Evolutionary conservation across 2,797 vertebrate species (phyloP).

Genomic region (Thunnus albacares): DNA sequence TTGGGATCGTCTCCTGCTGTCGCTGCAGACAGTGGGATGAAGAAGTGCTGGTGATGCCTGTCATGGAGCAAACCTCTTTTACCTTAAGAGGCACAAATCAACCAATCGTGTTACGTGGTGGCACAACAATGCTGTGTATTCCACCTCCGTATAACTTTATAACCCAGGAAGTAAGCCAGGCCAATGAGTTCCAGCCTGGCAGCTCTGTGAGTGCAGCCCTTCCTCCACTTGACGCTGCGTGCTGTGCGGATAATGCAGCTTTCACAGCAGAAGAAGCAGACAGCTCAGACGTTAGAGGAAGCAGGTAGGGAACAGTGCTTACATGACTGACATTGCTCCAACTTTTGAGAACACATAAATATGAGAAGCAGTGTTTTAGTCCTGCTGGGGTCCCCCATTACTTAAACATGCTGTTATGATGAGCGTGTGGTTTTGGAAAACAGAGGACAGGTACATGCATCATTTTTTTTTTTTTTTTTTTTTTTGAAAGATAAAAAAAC

Average conservation of each 20-base stretch:
- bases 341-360: not conserved
- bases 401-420: slow-evolving; percentile 13
- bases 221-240: slow-evolving; percentile 81
- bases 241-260: slow-evolving; percentile 75
- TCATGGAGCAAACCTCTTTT: slow-evolving; percentile 75
- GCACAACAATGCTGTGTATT: slow-evolving; percentile 85
- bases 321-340: not conserved
- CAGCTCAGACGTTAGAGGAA: slow-evolving; percentile 41
- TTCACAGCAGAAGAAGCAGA: slow-evolving; percentile 35
- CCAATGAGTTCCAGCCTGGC: slow-evolving; percentile 59
- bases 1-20: slow-evolving; percentile 84
- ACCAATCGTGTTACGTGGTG: slow-evolving; percentile 84
- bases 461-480: not conserved
- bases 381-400: slow-evolving; percentile 9
- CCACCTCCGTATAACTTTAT: slow-evolving; percentile 78
- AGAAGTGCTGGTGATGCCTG: slow-evolving; percentile 17
- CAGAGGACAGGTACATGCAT: not conserved
- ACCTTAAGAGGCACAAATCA: slow-evolving; percentile 87
- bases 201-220: slow-evolving; percentile 17
- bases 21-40: slow-evolving; percentile 78
- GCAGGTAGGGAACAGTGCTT: slow-evolving; percentile 78
- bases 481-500: not conserved
- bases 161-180: slow-evolving; percentile 62
- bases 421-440: slow-evolving; percentile 1
- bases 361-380: not conserved